A percentile compares a stretch with the other conserved stretches of the same genome.
Evolutionary conservation across 1,140 invertebrate species (phyloP).

Genomic region (Reticulitermes speratus): DNA sequence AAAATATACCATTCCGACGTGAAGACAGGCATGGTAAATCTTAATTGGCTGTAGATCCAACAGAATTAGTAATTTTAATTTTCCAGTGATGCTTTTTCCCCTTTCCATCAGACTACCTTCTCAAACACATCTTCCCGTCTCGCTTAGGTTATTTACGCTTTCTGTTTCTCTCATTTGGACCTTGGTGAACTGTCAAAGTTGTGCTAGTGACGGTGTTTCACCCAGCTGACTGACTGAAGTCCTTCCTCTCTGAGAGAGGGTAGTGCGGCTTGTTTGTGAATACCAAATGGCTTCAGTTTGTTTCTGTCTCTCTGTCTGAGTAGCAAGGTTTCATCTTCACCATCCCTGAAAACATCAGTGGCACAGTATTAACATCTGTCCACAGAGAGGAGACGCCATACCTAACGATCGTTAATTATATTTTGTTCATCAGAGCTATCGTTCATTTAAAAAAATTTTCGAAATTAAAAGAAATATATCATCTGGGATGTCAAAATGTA

Average conservation of each 20-base stretch:
- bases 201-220: background rate
- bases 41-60: slow-evolving; percentile 2
- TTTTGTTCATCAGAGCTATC: background rate
- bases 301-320: background rate
- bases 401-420: background rate
- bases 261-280: slow-evolving; percentile 1
- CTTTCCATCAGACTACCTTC: background rate
- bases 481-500: no score
- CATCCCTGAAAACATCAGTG: background rate
- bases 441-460: background rate
- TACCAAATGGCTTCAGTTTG: background rate
- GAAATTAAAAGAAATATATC: no score
- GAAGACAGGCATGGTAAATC: slow-evolving; percentile 1
- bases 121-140: background rate
- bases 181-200: slow-evolving; percentile 11
- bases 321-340: background rate
- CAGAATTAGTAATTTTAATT: slow-evolving; percentile 7
- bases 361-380: background rate
- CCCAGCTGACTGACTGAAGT: background rate
- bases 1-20: background rate
- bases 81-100: background rate
- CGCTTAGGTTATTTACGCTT: background rate
- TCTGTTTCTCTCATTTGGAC: background rate
- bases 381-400: no score
- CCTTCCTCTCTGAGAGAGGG: background rate